Evolutionary conservation across 2,113 vertebrate species (phyloP), one percentile per base, ranked within the genome.

Genomic region (Oncorhynchus kisutch): DNA sequence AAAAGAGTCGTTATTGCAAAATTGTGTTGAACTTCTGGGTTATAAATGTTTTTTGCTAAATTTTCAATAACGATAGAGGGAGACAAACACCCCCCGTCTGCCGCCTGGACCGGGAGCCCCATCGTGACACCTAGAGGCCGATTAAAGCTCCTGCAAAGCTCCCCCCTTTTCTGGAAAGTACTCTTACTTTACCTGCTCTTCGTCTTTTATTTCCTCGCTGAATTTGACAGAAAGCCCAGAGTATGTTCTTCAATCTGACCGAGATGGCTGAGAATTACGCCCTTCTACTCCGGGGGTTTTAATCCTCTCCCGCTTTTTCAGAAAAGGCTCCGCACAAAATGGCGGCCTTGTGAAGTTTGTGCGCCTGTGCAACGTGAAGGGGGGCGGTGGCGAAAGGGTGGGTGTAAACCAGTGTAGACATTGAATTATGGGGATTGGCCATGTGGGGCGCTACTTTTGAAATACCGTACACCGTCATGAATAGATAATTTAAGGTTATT

Each of bases 111-210:
- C 95, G 83, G 93, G 94, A 96, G 96, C 96, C 96, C 96, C 95
- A 97, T 96, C 96, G 96, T 97, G 96, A 97, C 96, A 97, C 96
- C 96, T 96, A 97, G 96, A 97, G 96, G 96, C 96, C 95, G 95
- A 94, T 93, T 94, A 96, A 96, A 96, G 96, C 94, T 96, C 95
- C 96, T 97, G 95, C 96, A 97, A 95, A 95, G 94, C 90, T 92
- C 20, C 93, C 94, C 85, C 94, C 93, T 91, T 89, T 73, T 85
- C 88, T 81, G 86, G 91, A 93, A 94, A 94, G 92, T 93, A 91
- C 84, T 89, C 90, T 84, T 90, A 88, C 89, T 92, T 93, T 92
- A 94, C 94, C 95, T 93, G 88, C 91, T 88, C 84, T 91, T 84
- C 65, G 86, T 86, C 62, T 79, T 89, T 91, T 88, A 79, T 84